These are phyloP conservation scores for Miltochrista miniata DNA, from an alignment of 2,888 invertebrate species.

Conservation along the genomic window DNA sequence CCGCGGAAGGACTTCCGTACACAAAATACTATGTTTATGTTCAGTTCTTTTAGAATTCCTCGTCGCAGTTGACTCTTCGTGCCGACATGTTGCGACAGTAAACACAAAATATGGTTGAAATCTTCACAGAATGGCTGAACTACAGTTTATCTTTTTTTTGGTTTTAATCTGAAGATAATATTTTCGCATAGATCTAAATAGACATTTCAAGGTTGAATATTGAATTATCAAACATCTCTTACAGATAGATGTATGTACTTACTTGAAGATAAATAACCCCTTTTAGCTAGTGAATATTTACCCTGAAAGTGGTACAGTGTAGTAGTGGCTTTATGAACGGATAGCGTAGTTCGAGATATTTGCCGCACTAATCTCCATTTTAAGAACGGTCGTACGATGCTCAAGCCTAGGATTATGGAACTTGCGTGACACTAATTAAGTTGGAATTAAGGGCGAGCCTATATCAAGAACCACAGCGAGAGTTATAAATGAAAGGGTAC, in stretches of 20 bases:
- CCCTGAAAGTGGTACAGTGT: constrained; percentile 31
- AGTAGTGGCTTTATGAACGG: constrained; percentile 70
- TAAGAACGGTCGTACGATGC: constrained; percentile 81
- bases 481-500: constrained; percentile 82
- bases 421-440: constrained; percentile 84
- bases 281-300: constrained; percentile 26
- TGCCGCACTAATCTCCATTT: constrained; percentile 82
- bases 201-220: too few species aligned
- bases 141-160: constrained; percentile 9
- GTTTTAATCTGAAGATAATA: too few species aligned
- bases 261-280: constrained; percentile 29
- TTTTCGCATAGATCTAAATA: too few species aligned
- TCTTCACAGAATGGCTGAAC: constrained; percentile 39
- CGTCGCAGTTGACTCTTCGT: constrained; percentile 75
- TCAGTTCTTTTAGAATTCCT: constrained; percentile 79
- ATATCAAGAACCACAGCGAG: constrained; percentile 78
- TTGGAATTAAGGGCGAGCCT: constrained; percentile 80
- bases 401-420: constrained; percentile 81
- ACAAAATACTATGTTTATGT: constrained; percentile 80
- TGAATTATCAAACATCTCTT: background rate
- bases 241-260: background rate
- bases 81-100: constrained; percentile 70
- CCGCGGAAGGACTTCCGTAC: constrained; percentile 79
- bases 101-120: constrained; percentile 66
- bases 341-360: constrained; percentile 80